Evolutionary conservation across 2,797 vertebrate species (phyloP), one percentile per base, ranked within the genome.

Genomic region (Merluccius polli): DNA sequence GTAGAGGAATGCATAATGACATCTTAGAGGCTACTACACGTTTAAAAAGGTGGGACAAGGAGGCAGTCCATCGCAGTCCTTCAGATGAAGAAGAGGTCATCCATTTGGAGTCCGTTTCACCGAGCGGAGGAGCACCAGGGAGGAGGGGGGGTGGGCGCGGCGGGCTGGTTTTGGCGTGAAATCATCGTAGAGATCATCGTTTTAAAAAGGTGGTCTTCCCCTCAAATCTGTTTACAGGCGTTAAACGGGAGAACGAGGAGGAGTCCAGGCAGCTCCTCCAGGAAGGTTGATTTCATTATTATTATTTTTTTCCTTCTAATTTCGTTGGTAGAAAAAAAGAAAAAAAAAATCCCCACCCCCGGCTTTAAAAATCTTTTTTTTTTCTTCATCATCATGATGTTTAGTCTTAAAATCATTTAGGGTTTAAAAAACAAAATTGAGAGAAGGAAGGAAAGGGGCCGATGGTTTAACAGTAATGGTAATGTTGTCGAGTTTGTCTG

Each of bases 1-100:
- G 96, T 94, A 65, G 95, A 95, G 96, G 97, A 99, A 98, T 98
- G 96, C 95, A 95, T 96, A 90, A 95, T 95, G 95, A 93, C 92
- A 92, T 91, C 87, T 93, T 87, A 91, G 87, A 93, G 94, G 95
- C 95, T 94, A 94, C 95, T 92, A 93, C 92, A 93, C 89, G 92
- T 94, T 88, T 86, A 91, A 93, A 93, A 93, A 93, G 94, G 84
- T 76, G 41, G 72, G 78, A 82, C 83, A 76, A 73, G 48, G 68
- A 30, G 83, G 78, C 75, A 72, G 71, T 92, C 88, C 88, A 31
- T 75, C 79, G 85, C 81, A 88, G 92, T 92, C 91, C 92, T 91
- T 81, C 84, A 86, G 81, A 84, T 84, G 85, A 95, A 95, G 95
- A 95, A 93, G 59, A 3, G 10, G 10, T 27, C 59, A 24, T 65